Base-by-base conservation (phyloP, 2,888 invertebrate species). In the Stictocephala bisonia region DNA sequence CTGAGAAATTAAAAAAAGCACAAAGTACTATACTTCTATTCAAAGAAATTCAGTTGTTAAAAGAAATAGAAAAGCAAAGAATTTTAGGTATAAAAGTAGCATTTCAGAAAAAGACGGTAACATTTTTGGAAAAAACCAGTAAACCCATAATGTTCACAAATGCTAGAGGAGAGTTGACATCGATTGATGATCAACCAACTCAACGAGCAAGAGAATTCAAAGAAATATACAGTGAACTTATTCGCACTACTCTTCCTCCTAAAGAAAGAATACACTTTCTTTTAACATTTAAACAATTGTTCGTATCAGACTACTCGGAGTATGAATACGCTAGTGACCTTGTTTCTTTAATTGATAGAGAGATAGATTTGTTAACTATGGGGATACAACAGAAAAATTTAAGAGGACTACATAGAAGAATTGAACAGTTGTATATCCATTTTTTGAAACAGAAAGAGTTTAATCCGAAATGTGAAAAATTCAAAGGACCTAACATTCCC, bases 111-210 rank as follows among this genome's bases (percentile, higher is more conserved):
- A 66, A 74, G 35, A 75, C 77, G 24, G 44, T 75, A 26, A 74
- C 75, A 74, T 88, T 93, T 80, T 85, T 94, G 50, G 88, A 90
- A 76, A 86, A 88, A 78, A 88, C 93, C 81, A 90, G 91, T 2
- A 87, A 89, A 77, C 93, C 96, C 0, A 87, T 93, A 44, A 88
- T 89, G 71, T 95, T 94, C 93, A 88, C 88, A 74, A 90, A 91
- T 29, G 89, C 90, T 79, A 91, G 92, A 80, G 91, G 91, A 24
- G 86, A 85, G 24, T 71, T 88, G 31, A 88, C 95, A 18, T 88
- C 91, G 77, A 91, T 96, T 91, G 93, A 95, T 78, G 92, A 95
- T 0, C 82, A 93, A 66, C 92, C 91, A 82, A 92, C 91, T 20
- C 93, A 95, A 81, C 89, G 90, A 79, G 94, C 93, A 15, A 88